Conservation (phyloP, 1,140 invertebrate genomes). For the Drosophila fuyamai region DNA sequence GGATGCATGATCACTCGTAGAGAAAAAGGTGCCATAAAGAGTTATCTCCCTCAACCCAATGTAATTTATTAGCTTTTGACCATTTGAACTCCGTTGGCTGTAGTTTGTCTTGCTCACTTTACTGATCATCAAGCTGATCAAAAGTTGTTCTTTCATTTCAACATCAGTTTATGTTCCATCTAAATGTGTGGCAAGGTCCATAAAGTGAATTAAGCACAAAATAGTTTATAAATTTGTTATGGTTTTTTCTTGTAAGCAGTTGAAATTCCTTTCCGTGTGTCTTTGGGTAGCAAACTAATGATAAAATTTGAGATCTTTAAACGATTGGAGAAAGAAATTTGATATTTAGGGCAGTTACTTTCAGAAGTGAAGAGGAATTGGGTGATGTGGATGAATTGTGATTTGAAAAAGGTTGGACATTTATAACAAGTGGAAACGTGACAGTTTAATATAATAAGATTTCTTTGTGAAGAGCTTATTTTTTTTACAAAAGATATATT, state of each 20-base stretch:
- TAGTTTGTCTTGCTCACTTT: conserved; percentile 73
- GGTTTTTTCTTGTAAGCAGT: conserved; percentile 30
- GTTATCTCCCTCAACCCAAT: conserved; percentile 21
- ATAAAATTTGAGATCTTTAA: conserved; percentile 20
- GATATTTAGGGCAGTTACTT: conserved; percentile 9
- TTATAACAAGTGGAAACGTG: background rate
- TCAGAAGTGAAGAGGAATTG: background rate
- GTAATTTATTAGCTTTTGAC: conserved; percentile 77
- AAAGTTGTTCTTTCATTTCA: conserved; percentile 42
- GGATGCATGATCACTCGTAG: conserved; percentile 43
- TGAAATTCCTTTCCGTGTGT: conserved; percentile 5
- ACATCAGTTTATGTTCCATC: conserved; percentile 26
- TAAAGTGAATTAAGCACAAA: conserved; percentile 41
- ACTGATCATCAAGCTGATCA: conserved; percentile 63
- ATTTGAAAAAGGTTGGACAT: background rate
- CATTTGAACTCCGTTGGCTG: conserved; percentile 42
- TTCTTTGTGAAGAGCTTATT: too few species aligned
- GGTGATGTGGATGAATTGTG: background rate
- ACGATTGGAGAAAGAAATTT: conserved; percentile 10
- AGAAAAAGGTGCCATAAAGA: conserved; percentile 65
- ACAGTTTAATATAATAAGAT: background rate
- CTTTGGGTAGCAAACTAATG: conserved; percentile 35
- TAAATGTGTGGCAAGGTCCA: conserved; percentile 55
- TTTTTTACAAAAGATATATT: too few species aligned
- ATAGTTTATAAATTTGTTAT: conserved; percentile 67